Conservation (phyloP, 2,797 vertebrate species). For the Arctocebus calabarensis region DNA sequence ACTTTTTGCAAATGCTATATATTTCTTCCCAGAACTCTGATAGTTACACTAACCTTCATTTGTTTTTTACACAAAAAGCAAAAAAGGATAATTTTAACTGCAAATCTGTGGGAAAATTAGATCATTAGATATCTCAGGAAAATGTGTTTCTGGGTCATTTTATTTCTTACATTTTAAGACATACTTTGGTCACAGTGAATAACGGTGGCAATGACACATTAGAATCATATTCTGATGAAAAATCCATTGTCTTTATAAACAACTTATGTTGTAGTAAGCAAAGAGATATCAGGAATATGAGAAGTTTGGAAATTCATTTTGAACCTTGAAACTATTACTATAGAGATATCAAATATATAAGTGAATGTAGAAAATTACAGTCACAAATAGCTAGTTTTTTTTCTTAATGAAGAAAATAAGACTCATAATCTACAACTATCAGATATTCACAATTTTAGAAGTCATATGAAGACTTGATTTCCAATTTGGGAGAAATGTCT, state of each 20-base stretch:
- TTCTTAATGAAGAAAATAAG: not conserved
- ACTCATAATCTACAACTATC: not conserved
- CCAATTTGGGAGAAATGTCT: not conserved
- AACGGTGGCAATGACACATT: not conserved
- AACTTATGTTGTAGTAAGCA: not conserved
- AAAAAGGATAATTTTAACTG: not conserved
- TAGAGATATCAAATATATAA: not conserved
- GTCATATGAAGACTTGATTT: not conserved
- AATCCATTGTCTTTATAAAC: not conserved
- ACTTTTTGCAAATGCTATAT: not conserved
- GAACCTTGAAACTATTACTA: not conserved
- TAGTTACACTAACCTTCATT: too few relatives aligned
- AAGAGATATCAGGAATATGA: not conserved
- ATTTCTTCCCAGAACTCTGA: not conserved
- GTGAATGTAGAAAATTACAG: not conserved
- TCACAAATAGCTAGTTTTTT: not conserved
- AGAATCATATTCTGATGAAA: not conserved
- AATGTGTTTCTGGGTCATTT: not conserved
- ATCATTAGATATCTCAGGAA: not conserved
- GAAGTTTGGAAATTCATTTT: not conserved
- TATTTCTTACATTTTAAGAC: not conserved
- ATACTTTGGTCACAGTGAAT: not conserved
- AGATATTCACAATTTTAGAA: not conserved
- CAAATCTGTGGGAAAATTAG: not conserved
- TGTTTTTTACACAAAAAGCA: too few relatives aligned